Evolutionary conservation across 2,113 vertebrate species (phyloP).

Genomic region (Mastomys coucha): DNA sequence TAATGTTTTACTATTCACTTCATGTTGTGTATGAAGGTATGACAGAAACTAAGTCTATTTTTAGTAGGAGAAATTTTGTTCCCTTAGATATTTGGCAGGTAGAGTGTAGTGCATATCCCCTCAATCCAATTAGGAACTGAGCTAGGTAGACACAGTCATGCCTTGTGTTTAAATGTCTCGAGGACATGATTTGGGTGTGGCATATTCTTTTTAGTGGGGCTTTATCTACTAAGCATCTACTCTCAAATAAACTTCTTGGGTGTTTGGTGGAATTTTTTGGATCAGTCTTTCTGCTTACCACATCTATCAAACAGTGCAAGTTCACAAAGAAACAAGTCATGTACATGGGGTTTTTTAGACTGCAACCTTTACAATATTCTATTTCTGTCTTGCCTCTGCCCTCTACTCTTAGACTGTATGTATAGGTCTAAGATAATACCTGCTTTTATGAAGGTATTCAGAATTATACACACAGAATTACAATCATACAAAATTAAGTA

Average conservation of each 20-base stretch:
- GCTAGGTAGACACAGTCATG: background rate
- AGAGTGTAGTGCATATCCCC: background rate
- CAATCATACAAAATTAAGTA: background rate
- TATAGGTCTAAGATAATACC: background rate
- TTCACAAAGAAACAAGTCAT: background rate
- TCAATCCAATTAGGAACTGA: background rate
- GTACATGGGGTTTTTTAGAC: background rate
- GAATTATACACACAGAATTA: background rate
- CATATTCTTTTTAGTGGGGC: background rate
- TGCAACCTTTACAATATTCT: background rate
- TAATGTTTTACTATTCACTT: background rate
- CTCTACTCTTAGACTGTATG: background rate
- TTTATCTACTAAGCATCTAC: background rate
- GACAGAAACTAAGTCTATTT: slow-evolving; percentile 6
- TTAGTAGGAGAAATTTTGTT: background rate
- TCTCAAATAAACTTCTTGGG: background rate
- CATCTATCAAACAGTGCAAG: background rate
- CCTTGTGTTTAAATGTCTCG: background rate
- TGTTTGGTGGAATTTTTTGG: background rate
- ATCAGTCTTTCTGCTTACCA: background rate
- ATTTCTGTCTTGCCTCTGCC: background rate
- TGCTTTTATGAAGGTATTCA: background rate
- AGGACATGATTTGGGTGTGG: background rate
- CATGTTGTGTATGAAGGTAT: background rate
- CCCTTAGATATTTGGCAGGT: background rate